These are phyloP conservation scores for Corynorhinus townsendii DNA, from an alignment of 2,113 vertebrate genomes.

Conservation along the genomic window DNA sequence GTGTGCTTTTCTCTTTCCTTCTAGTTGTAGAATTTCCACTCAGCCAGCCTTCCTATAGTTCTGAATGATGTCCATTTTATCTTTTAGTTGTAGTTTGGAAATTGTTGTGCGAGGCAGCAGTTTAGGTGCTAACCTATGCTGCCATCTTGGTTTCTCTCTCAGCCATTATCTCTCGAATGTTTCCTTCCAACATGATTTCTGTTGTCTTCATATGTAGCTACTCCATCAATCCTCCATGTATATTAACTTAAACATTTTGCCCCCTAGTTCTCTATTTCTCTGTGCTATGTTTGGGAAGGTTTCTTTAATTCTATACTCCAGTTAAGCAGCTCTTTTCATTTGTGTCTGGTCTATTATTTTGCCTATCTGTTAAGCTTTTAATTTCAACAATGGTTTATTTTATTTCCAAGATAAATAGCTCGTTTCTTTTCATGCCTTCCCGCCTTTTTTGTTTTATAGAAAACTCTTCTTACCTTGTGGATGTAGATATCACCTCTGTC, in stretches of 20 bases:
- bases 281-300: not conserved
- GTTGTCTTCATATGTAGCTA: not conserved
- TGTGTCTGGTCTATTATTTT: not conserved
- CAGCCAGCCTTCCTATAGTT: no score
- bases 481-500: not conserved
- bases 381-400: not conserved
- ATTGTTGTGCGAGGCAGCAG: no score
- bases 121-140: no score
- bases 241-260: not conserved
- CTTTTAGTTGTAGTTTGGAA: no score
- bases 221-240: not conserved
- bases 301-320: not conserved
- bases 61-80: no score
- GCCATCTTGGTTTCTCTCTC: no score
- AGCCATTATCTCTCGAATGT: not conserved
- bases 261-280: not conserved
- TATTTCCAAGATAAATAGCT: not conserved
- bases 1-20: no score
- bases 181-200: not conserved
- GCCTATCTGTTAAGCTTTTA: not conserved
- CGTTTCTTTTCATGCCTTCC: not conserved
- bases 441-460: not conserved
- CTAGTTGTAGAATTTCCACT: no score
- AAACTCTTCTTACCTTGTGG: not conserved
- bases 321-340: not conserved